phyloP scores from a whole-genome alignment of 1,140 invertebrate species.

The Cardiocondyla obscurior region DNA sequence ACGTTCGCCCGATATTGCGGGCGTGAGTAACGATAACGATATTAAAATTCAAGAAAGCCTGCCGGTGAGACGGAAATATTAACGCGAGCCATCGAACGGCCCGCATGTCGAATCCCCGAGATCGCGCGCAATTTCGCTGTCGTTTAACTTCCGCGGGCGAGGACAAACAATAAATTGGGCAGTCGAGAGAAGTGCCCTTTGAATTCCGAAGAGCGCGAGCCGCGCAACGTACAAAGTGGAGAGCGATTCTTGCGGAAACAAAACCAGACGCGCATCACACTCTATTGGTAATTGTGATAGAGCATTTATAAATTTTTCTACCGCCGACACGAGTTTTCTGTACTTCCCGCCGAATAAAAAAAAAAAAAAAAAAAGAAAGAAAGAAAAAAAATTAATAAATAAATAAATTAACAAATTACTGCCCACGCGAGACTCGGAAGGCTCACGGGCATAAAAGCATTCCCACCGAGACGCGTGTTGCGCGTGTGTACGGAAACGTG shows the following conservation, averaged over 20 bases:
- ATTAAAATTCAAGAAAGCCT: slow-evolving; percentile 19
- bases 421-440: neutral
- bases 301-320: slow-evolving; percentile 57
- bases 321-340: slow-evolving; percentile 38
- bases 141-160: neutral
- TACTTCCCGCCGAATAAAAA: slow-evolving; percentile 1
- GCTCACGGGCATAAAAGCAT: neutral
- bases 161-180: neutral
- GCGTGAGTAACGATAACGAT: neutral
- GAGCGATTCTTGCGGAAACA: slow-evolving; percentile 2
- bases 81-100: neutral
- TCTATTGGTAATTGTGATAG: slow-evolving; percentile 42
- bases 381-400: no score
- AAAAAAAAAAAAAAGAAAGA: neutral
- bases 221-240: slow-evolving; percentile 36
- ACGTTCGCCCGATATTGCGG: neutral
- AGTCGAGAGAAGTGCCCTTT: no score
- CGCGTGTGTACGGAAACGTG: neutral
- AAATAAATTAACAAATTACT: no score
- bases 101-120: neutral
- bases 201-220: neutral
- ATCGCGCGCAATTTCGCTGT: neutral
- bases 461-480: neutral
- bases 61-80: neutral
- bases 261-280: neutral